These are phyloP conservation scores for Hypercompe scribonia DNA, from an alignment of 2,888 invertebrate genomes.

Conservation along the genomic window DNA sequence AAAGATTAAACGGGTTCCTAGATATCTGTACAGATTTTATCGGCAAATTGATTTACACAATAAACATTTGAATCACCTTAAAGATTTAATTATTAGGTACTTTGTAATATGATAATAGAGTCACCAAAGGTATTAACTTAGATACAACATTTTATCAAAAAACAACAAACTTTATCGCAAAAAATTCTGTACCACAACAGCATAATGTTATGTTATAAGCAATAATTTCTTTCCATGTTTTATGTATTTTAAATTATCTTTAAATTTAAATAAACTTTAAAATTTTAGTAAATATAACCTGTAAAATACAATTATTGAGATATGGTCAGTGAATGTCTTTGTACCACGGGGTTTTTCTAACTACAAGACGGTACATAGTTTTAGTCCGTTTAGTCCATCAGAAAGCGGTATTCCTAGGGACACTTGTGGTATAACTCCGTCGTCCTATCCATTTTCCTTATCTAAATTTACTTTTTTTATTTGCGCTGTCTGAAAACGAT, in stretches of 20 bases:
- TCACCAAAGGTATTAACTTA: neutral
- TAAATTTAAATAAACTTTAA: neutral
- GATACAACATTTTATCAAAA: neutral
- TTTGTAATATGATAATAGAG: neutral
- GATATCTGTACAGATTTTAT: neutral
- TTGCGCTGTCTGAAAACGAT: too few species aligned
- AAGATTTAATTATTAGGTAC: neutral
- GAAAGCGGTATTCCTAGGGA: too few species aligned
- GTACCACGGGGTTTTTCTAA: too few species aligned
- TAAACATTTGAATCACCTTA: neutral
- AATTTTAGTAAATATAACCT: neutral
- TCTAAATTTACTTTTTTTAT: too few species aligned
- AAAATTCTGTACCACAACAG: neutral
- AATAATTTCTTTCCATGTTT: neutral
- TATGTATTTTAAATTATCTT: slow-evolving; percentile 1
- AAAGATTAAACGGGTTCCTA: neutral
- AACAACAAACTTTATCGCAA: slow-evolving; percentile 1
- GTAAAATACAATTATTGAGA: too few species aligned
- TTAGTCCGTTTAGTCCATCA: too few species aligned
- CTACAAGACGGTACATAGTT: too few species aligned
- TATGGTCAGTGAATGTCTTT: too few species aligned
- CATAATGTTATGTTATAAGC: neutral
- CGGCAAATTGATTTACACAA: neutral
- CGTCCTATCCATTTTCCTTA: too few species aligned
- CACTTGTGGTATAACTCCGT: too few species aligned